Evolutionary conservation across 2,888 invertebrate genomes (phyloP), one percentile per base, ranked within the genome.

Genomic region (Parelbella ahira): DNA sequence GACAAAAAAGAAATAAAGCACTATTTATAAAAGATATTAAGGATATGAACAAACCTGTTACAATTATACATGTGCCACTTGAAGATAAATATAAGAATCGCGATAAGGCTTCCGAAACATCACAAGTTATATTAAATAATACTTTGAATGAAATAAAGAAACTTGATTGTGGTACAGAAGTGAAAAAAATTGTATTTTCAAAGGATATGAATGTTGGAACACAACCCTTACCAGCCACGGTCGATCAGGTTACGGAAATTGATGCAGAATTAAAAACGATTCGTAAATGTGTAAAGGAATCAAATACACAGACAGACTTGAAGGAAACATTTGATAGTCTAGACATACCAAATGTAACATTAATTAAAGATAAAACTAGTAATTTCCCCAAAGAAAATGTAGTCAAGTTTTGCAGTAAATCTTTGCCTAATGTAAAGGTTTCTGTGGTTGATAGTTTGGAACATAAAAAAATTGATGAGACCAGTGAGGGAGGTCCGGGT

Each of bases 331-430:
- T 71, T 53, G 86, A 83, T 55, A 76, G 63, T 58, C 80, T 86
- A 9, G 67, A 76, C 47, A 75, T 86, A 75, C 86, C 86, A 60
- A 79, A 83, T 64, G 73, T 86, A 38, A 73, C 74, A 23, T 62
- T 86, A 55, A 74, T 58, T 36, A 79, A 74, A 50, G 79, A 76
- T 48, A 79, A 65, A 51, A 27, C 9, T 21, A 62, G 47, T 43
- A 65, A 68, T 45, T 37, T 50, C 48, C 51, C 60, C 54, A 78
- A 68, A 67, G 67, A 66, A 19, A 60, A 67, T 9, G 45, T 57
- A 51, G 50, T 60, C 20, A 60, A 52, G 23, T 50, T 70, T 27
- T 54, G 59, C 42, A 67, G 62, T 53, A 56, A 58, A 39, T 69
- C 76, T 8, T 49, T 72, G 49, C 73, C 73, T 33, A 68, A 77